Evolutionary conservation across 2,888 invertebrate genomes (phyloP), one percentile per base, ranked within the genome.

Genomic region (Tetropium fuscum): DNA sequence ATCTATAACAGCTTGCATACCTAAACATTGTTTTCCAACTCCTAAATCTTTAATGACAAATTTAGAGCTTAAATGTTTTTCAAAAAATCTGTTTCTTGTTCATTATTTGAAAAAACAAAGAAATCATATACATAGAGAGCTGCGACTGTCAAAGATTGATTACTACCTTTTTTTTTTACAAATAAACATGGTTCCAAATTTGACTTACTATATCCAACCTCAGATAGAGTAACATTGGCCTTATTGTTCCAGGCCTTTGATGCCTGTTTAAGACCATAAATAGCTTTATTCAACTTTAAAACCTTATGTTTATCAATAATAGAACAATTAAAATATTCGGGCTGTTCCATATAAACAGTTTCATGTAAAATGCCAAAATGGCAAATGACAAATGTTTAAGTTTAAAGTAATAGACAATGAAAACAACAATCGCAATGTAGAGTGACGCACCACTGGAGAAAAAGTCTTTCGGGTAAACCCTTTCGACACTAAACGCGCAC

Each of bases 231-330:
- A 20, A 20, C 19, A 32, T 19, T 34, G 2, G 40, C 45, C 43
- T 25, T 60, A 8, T 55, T 48, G 19, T 55, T 59, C 48, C 54
- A 59, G 18, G 13, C 47, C 45, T 54, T 43, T 7, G 58, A 47
- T 18, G 66, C 49, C 36, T 67, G 60, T 48, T 68, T 60, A 0
- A 67, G 43, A 2, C 66, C 60, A 53, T 68, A 68, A 11, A 68
- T 19, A 8, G 53, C 55, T 27, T 59, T 64, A 8, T 56, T 55
- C n/a, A 68, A 45, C 40, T 54, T 55, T 44, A 58, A 63, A 18
- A 64, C 63, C 27, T 60, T 58, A 27, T 58, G 38, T 41, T 43
- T 43, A 8, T 44, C 18, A 7, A 8, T 18, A 22, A 8, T 20
- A 18, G 55, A 8, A 38, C 38, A 40, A 27, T 44, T 53, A 36